Percentiles rank a stretch among this genome's conserved stretches.
phyloP scores from a whole-genome alignment of 2,797 vertebrate genomes.

The Austrolebias charrua region DNA sequence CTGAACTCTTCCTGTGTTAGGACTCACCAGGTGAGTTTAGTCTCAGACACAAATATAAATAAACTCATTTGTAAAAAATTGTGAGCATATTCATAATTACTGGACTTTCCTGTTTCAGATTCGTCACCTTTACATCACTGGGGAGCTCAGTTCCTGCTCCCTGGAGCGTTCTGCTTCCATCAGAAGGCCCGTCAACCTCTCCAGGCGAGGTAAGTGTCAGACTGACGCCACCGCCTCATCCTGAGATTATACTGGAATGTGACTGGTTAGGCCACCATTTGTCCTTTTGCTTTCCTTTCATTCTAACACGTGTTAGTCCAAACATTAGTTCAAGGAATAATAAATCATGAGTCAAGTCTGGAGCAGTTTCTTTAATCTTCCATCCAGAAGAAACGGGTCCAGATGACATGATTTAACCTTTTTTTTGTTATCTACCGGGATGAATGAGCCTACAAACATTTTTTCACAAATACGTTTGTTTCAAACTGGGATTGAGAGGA shows the following conservation, averaged over 20 bases:
- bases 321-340: slow-evolving; percentile 11
- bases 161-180: slow-evolving; percentile 86
- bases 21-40: slow-evolving; percentile 85
- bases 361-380: too few species aligned
- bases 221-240: slow-evolving; percentile 6
- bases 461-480: too few species aligned
- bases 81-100: not conserved
- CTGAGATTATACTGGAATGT: slow-evolving; percentile 1
- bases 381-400: too few species aligned
- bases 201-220: slow-evolving; percentile 79
- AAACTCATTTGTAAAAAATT: not conserved
- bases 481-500: slow-evolving; percentile 28
- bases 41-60: not conserved
- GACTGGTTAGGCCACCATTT: not conserved
- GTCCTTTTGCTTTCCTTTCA: slow-evolving; percentile 2
- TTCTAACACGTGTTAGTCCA: not conserved
- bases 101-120: slow-evolving; percentile 77
- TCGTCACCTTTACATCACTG: slow-evolving; percentile 88
- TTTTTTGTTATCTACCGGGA: too few species aligned
- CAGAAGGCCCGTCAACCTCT: slow-evolving; percentile 87
- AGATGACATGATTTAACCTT: too few species aligned
- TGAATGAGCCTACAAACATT: too few species aligned
- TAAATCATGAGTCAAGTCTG: slow-evolving; percentile 20
- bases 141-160: slow-evolving; percentile 83
- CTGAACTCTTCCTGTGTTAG: slow-evolving; percentile 90